Base-by-base conservation (phyloP, 1,140 invertebrate genomes). In the Halyomorpha halys region DNA sequence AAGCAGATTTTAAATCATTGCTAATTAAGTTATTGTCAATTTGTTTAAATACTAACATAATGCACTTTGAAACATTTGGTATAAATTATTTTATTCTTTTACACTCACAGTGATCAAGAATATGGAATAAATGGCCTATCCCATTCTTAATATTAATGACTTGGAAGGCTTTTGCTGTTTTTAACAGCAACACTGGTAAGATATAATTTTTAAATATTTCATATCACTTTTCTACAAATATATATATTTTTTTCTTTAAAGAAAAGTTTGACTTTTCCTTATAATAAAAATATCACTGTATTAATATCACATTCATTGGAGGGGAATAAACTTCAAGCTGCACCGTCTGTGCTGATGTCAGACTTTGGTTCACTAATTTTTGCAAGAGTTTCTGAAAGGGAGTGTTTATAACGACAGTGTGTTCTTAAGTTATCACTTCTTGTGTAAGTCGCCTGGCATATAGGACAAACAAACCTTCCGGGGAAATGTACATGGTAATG, bases 401-500 rank as follows among this genome's bases (percentile, higher is more conserved):
- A 86, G 79, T 90, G 87, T 80, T 90, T 90, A 80, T 87, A 88
- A 80, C 89, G 89, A 83, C 86, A 90, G 79, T 90, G 88, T 73
- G 87, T 88, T 74, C 87, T 85, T 76, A 90, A 82, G 77, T 89
- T 90, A 80, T 90, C 88, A 76, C 86, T 89, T 78, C 88, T 83
- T 73, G 88, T 90, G 79, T 90, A 90, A 70, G 86, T 89, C 73
- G 87, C 86, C 76, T 84, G 84, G 80, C 87, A 90, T 74, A 90
- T 82, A 74, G 87, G 87, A 77, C 88, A 90, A 81, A 89, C 86
- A 81, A 89, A 89, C 74, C 86, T 84, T 74, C 87, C 87, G 70
- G 88, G 88, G 80, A 89, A 90, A 79, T 90, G 88, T 77, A 90
- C 88, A 80, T 90, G 87, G 81, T 90, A 90, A 81, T 90, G 88